A percentile compares a stretch with the other conserved stretches of the same genome.
These are phyloP conservation scores for Pseudococcus jackbeardsleyi DNA, from an alignment of 2,888 invertebrate species.

Conservation along the genomic window DNA sequence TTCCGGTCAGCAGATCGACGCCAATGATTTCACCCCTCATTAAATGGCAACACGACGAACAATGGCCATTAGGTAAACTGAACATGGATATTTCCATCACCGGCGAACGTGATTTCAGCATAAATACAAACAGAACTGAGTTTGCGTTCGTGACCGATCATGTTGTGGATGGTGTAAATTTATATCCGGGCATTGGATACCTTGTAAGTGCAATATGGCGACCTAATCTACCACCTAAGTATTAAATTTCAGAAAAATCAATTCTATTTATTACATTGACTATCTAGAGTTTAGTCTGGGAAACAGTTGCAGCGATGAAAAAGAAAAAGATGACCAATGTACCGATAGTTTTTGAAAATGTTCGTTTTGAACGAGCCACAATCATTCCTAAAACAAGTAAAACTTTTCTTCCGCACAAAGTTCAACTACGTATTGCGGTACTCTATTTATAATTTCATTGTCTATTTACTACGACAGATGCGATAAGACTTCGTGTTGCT, in stretches of 20 bases:
- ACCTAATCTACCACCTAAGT: neutral
- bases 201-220: constrained; percentile 73
- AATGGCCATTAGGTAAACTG: constrained; percentile 71
- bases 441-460: neutral
- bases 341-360: constrained; percentile 24
- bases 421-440: neutral
- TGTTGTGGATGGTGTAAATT: constrained; percentile 90
- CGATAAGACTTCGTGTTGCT: constrained; percentile 72
- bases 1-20: constrained; percentile 74
- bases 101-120: constrained; percentile 83
- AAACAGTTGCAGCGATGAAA: neutral
- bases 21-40: constrained; percentile 74
- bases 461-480: constrained; percentile 68
- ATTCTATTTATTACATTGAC: neutral
- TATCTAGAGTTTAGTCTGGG: neutral
- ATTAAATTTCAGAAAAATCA: neutral
- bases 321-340: neutral
- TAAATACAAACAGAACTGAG: constrained; percentile 80
- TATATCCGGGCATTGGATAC: constrained; percentile 96
- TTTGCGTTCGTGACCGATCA: constrained; percentile 87
- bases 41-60: constrained; percentile 74
- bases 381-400: neutral
- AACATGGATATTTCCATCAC: constrained; percentile 72
- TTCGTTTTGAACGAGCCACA: constrained; percentile 21
- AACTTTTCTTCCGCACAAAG: too few species aligned